Percentiles rank a stretch among this genome's conserved stretches.
These are phyloP conservation scores for Eupithecia vulgata DNA, from an alignment of 2,888 invertebrate species.

Conservation along the genomic window DNA sequence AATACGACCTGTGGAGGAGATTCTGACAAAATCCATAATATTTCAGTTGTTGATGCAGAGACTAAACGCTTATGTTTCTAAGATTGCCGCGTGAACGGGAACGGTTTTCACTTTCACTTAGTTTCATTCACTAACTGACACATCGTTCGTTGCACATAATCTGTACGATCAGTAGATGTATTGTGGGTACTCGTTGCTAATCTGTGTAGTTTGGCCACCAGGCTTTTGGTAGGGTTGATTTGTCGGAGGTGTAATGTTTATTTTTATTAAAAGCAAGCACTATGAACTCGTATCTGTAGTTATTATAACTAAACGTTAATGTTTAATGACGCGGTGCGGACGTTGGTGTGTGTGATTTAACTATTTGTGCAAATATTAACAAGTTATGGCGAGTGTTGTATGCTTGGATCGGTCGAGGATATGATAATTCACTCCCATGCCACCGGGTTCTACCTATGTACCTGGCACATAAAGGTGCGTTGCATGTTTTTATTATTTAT, in stretches of 20 bases:
- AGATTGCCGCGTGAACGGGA: too few relatives aligned
- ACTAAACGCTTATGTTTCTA: too few relatives aligned
- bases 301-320: constrained; percentile 64
- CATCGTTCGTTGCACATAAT: not conserved
- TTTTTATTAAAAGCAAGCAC: constrained; percentile 50
- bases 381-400: constrained; percentile 70
- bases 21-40: too few relatives aligned
- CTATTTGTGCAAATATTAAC: constrained; percentile 51
- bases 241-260: constrained; percentile 58
- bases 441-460: constrained; percentile 79
- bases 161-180: not conserved
- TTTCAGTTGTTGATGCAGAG: too few relatives aligned
- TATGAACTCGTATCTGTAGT: constrained; percentile 48
- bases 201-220: not conserved
- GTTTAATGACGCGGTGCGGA: constrained; percentile 57
- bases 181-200: too few relatives aligned
- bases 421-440: constrained; percentile 77
- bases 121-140: too few relatives aligned
- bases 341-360: constrained; percentile 50
- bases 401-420: constrained; percentile 75
- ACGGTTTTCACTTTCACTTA: too few relatives aligned
- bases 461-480: constrained; percentile 77
- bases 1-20: too few relatives aligned
- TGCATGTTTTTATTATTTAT: constrained; percentile 48
- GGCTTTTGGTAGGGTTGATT: constrained; percentile 63